Base-by-base conservation (phyloP, 2,888 invertebrate genomes). In the Hipparchia sbordonii region DNA sequence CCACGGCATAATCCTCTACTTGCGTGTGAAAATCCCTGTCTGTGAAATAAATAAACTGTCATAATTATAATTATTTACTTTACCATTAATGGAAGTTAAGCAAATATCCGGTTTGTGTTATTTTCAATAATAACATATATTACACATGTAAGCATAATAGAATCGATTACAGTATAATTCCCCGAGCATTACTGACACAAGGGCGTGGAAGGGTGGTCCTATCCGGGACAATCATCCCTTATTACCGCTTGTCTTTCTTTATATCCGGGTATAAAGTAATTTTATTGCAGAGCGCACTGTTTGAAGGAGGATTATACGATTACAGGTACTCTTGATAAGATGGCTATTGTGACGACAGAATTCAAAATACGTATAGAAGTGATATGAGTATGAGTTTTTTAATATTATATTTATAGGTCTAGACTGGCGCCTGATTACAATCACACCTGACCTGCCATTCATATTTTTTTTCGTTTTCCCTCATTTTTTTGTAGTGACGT, bases 211-310 rank as follows among this genome's bases (percentile, higher is more conserved):
- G 54, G 66, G 33, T 54, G 13, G 39, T n/a, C n/a, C 39, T 33
- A 39, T 10, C 60, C 51, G 39, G 69, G 33, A 69, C 48, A 69
- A 69, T 69, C 69, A 61, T 54, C 62, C 69, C 70, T 61, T 70
- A 54, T 70, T 62, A 70, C 70, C 45, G 54, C 5, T 70, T 62
- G 52, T 62, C 61, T 70, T 46, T 46, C 67, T 23, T 51, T 48
- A 48, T 63, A 67, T 67, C 67, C 67, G 46, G 39, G 46, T 54
- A 57, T 67, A 9, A 57, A 57, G 67, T 67, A 67, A 67, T 67
- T 57, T 46, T 45, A 6, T 57, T 67, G 13, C 45, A 46, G 9
- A 56, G 13, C 46, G 0, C 57, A 46, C 57, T 67, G 67, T 67
- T 67, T 67, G 57, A 67, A 13, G 13, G 10, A 23, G 8, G 13